phyloP scores from a whole-genome alignment of 2,113 vertebrate species.

The Caloenas nicobarica region DNA sequence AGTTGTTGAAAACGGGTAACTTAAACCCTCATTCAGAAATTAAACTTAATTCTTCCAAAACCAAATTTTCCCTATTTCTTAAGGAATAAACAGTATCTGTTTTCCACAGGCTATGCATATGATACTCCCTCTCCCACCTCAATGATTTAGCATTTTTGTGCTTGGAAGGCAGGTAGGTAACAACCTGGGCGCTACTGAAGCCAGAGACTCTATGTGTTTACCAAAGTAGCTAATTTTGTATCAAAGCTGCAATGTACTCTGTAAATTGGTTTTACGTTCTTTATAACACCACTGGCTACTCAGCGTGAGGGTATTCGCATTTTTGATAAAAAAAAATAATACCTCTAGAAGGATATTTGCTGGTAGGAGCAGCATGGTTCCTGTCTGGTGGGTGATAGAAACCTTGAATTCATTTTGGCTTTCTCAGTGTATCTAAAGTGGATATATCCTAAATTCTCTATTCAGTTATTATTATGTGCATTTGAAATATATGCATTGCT shows the following conservation, averaged over 20 bases:
- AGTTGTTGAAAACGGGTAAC: background rate
- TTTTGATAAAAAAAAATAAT: background rate
- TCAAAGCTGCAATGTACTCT: background rate
- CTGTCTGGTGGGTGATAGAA: background rate
- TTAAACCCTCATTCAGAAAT: background rate
- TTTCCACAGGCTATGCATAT: background rate
- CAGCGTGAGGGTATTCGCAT: background rate
- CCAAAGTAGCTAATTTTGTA: background rate
- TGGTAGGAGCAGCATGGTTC: background rate
- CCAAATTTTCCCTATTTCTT: background rate
- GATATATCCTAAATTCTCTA: background rate
- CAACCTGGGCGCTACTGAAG: background rate
- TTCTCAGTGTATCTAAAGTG: background rate
- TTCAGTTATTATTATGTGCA: background rate
- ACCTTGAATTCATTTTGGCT: background rate
- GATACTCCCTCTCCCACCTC: fast-evolving
- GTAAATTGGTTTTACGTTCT: background rate
- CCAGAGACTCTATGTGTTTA: background rate
- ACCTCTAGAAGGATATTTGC: background rate
- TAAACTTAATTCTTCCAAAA: background rate
- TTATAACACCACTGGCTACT: background rate
- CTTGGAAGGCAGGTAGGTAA: background rate
- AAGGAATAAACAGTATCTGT: background rate
- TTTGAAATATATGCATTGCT: background rate
- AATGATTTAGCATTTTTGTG: background rate